Conservation (phyloP, 2,797 vertebrate species). For the Amniataba percoides region DNA sequence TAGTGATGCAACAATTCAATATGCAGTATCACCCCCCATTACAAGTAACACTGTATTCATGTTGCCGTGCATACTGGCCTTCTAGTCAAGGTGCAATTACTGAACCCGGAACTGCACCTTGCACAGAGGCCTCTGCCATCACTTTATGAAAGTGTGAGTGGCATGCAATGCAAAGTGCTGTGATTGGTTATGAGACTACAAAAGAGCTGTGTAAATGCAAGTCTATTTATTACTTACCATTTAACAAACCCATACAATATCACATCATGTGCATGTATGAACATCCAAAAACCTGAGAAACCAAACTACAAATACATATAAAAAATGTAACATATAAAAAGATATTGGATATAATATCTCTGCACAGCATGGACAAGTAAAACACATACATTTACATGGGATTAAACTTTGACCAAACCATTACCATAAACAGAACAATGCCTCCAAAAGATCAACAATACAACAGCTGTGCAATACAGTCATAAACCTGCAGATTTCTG, state of each 20-base stretch:
- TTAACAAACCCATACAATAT: background rate
- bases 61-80: too few species aligned
- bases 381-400: background rate
- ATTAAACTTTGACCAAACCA: background rate
- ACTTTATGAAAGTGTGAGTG: too few species aligned
- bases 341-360: background rate
- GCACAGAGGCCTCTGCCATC: too few species aligned
- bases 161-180: too few species aligned
- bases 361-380: background rate
- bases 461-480: background rate
- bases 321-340: background rate
- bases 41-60: too few species aligned
- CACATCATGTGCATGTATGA: background rate
- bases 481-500: slow-evolving; percentile 24
- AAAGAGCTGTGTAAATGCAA: too few species aligned
- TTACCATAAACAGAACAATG: background rate
- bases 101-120: too few species aligned
- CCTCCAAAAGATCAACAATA: background rate
- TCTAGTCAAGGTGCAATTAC: too few species aligned
- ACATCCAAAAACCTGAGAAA: slow-evolving; percentile 1
- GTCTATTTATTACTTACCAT: too few species aligned
- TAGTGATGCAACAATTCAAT: background rate
- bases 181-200: too few species aligned
- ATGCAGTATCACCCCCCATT: fast-evolving
- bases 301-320: background rate